Conservation (phyloP, 2,888 invertebrate species). For the Cylloceria caligata region DNA sequence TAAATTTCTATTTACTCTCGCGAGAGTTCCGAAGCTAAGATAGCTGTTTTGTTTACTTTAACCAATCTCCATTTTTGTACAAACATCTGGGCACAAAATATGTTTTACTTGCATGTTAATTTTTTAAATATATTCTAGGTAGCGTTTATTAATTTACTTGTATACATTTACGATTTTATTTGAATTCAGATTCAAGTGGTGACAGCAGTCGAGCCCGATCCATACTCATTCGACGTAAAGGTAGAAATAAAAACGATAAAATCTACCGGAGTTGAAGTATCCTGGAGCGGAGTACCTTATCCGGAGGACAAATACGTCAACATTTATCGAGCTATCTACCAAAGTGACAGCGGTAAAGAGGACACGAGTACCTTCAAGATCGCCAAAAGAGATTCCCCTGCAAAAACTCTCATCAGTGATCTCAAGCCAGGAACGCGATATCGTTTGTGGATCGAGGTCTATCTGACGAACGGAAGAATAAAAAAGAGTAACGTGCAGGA, state of each 20-base stretch:
- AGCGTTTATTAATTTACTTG: background rate
- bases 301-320: conserved; percentile 96
- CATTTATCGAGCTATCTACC: conserved; percentile 94
- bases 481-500: conserved; percentile 96
- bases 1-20: background rate
- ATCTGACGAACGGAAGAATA: conserved; percentile 95
- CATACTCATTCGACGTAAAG: conserved; percentile 92
- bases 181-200: conserved; percentile 77
- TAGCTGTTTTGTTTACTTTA: background rate
- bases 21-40: background rate
- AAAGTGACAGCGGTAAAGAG: conserved; percentile 90
- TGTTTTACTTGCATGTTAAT: too few relatives aligned
- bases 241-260: conserved; percentile 92
- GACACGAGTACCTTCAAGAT: conserved; percentile 91
- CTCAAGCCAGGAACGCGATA: conserved; percentile 93
- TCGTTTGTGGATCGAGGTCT: conserved; percentile 95
- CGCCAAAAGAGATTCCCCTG: conserved; percentile 90
- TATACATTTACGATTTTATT: conserved; percentile 8
- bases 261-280: conserved; percentile 91
- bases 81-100: background rate
- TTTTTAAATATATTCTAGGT: too few relatives aligned
- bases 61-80: too few relatives aligned
- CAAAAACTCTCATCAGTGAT: conserved; percentile 88
- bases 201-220: conserved; percentile 86
- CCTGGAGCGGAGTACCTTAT: conserved; percentile 94